Percentiles rank a stretch among this genome's conserved stretches.
Conservation (phyloP, 2,797 vertebrate genomes). For the Anguilla megastoma region DNA sequence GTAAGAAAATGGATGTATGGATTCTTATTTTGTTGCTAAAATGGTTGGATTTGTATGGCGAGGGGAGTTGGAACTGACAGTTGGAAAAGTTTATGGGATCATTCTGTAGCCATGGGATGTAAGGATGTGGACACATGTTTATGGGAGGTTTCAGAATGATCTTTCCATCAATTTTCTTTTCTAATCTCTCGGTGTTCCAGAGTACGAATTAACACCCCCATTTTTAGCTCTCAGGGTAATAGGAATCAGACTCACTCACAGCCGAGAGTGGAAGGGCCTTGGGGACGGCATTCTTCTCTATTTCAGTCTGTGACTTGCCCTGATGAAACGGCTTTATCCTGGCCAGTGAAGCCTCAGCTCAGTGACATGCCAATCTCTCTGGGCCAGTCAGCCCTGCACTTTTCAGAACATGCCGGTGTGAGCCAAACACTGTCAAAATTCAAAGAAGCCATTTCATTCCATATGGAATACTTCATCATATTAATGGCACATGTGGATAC, state of each 20-base stretch:
- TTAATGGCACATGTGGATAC: background rate
- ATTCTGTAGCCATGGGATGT: background rate
- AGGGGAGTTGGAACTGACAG: background rate
- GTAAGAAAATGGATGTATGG: background rate
- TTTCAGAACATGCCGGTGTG: background rate
- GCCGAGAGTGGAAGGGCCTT: background rate
- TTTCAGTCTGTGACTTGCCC: background rate
- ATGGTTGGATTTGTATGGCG: background rate
- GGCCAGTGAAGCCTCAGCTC: background rate
- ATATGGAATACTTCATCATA: background rate
- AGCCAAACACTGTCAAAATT: background rate
- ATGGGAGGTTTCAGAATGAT: background rate
- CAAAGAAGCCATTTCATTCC: background rate
- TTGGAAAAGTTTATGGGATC: background rate
- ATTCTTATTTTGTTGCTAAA: background rate
- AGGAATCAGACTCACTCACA: background rate
- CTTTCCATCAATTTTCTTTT: background rate
- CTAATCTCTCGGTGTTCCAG: background rate
- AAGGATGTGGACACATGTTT: background rate
- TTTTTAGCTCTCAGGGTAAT: background rate
- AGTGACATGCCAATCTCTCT: background rate
- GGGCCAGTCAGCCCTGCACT: constrained; percentile 2
- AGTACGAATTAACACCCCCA: background rate
- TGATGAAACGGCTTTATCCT: constrained; percentile 19
- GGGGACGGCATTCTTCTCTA: background rate